Conservation (phyloP, 2,888 invertebrate genomes). For the Drosophila affinis region DNA sequence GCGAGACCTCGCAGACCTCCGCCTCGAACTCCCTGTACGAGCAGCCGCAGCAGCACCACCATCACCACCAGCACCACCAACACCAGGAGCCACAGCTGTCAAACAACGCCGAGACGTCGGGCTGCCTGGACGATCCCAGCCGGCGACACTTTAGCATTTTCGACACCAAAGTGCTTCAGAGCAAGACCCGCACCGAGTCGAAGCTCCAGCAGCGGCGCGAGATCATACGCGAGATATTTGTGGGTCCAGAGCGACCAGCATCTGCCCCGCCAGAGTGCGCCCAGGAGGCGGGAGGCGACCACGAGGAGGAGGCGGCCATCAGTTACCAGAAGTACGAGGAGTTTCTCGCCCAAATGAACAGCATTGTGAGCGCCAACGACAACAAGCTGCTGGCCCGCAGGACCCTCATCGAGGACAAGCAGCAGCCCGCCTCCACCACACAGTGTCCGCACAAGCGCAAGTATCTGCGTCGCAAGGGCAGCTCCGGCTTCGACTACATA, state of each 20-base stretch:
- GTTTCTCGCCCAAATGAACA: conserved; percentile 81
- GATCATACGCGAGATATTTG: conserved; percentile 92
- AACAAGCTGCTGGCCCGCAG: conserved; percentile 56
- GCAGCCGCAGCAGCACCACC: conserved; percentile 58
- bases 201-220: conserved; percentile 89
- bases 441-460: conserved; percentile 70
- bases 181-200: conserved; percentile 90
- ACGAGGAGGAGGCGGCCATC: conserved; percentile 45
- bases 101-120: conserved; percentile 4
- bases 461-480: conserved; percentile 82
- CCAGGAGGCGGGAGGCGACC: conserved; percentile 61
- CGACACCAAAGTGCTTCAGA: conserved; percentile 89
- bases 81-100: conserved; percentile 45
- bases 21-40: conserved; percentile 77
- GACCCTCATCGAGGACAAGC: conserved; percentile 19
- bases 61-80: neutral
- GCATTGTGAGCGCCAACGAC: conserved; percentile 75
- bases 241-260: conserved; percentile 89
- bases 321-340: conserved; percentile 82
- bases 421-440: conserved; percentile 1
- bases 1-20: conserved; percentile 77
- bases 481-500: conserved; percentile 91
- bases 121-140: conserved; percentile 49
- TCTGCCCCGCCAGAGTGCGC: conserved; percentile 89
- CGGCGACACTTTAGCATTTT: conserved; percentile 85